Conservation (phyloP, 2,888 invertebrate species). For the Lordiphosa fenestrarum region DNA sequence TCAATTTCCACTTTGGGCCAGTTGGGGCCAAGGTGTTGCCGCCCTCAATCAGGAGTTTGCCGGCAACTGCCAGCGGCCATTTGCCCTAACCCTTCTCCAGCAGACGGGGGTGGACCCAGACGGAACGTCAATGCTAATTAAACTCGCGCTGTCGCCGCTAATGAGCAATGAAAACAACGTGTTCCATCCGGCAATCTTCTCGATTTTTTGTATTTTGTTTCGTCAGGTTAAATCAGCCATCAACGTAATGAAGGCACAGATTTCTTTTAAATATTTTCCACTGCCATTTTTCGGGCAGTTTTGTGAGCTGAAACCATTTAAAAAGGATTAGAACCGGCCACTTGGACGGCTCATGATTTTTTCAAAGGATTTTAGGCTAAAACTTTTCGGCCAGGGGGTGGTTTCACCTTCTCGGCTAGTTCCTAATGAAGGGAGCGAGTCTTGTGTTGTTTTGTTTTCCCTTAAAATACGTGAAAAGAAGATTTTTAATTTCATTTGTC, state of each 20-base stretch:
- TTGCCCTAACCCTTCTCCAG: conserved; percentile 51
- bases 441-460: conserved; percentile 11
- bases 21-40: conserved; percentile 54
- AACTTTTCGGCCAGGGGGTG: conserved; percentile 40
- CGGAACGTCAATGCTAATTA: conserved; percentile 70
- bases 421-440: conserved; percentile 33
- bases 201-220: conserved; percentile 9
- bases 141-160: conserved; percentile 75
- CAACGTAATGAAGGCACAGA: conserved; percentile 75
- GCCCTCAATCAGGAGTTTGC: conserved; percentile 38
- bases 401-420: conserved; percentile 34
- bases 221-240: conserved; percentile 78
- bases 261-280: conserved; percentile 64
- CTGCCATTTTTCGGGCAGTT: conserved; percentile 51
- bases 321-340: conserved; percentile 57
- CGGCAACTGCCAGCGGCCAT: conserved; percentile 58
- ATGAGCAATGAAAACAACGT: conserved; percentile 80
- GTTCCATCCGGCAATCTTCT: conserved; percentile 53
- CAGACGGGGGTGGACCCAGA: conserved; percentile 33
- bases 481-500: conserved; percentile 56
- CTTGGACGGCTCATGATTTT: conserved; percentile 32
- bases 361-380: conserved; percentile 41
- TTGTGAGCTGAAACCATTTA: conserved; percentile 50
- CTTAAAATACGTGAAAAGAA: conserved; percentile 49
- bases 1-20: conserved; percentile 47